Evolutionary conservation across 2,113 vertebrate genomes (phyloP).

Genomic region (Balaenoptera acutorostrata): DNA sequence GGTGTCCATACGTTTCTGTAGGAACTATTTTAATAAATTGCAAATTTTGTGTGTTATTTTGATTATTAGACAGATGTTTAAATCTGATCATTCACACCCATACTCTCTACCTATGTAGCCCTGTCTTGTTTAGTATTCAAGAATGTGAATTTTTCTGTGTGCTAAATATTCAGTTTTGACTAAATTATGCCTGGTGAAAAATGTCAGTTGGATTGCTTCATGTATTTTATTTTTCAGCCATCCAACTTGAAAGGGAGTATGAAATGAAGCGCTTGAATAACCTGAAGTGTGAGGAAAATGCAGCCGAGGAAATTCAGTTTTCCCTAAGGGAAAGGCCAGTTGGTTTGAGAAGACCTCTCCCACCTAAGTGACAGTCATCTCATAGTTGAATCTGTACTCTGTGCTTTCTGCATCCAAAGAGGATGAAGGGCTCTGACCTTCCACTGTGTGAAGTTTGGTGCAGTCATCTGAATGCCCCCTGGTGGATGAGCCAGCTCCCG

Average conservation of each 20-base stretch:
- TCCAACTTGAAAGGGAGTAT: conserved; percentile 52
- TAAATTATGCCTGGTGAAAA: neutral
- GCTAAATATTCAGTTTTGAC: neutral
- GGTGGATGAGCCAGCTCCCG: neutral
- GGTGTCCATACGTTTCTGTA: neutral
- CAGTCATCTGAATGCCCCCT: neutral
- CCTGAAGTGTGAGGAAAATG: neutral
- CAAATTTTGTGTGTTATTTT: neutral
- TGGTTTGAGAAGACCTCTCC: conserved; percentile 55
- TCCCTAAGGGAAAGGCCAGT: neutral
- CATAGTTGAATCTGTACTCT: neutral
- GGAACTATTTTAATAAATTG: neutral
- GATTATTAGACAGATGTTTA: neutral
- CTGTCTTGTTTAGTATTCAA: neutral
- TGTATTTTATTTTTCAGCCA: conserved; percentile 52
- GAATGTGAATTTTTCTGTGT: neutral
- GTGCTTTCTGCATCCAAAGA: neutral
- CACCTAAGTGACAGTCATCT: neutral
- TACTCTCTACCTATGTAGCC: neutral
- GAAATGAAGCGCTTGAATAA: conserved; percentile 50
- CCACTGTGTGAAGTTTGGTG: neutral
- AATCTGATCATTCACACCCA: neutral
- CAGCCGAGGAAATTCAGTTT: neutral
- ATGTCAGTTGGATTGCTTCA: neutral
- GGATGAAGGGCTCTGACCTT: neutral